A percentile compares a stretch with the other conserved stretches of the same genome.
Evolutionary conservation across 1,140 invertebrate species (phyloP).

Genomic region (Amyelois transitella): DNA sequence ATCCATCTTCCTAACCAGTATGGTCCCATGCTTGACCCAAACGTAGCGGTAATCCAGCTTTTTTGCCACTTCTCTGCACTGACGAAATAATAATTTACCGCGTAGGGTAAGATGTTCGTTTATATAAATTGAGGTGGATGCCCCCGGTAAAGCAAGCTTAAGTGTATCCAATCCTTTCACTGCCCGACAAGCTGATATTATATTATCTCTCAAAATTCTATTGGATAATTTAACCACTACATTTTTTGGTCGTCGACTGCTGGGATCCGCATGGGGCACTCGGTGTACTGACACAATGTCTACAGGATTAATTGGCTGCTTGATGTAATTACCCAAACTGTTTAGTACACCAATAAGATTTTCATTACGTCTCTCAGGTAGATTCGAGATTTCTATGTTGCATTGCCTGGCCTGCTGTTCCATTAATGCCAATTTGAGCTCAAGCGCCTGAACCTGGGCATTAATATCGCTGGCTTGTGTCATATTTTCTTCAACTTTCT

Average conservation of each 20-base stretch:
- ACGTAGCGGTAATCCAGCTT: background rate
- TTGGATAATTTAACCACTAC: background rate
- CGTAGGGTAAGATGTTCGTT: background rate
- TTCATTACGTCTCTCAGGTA: background rate
- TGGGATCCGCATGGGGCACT: background rate
- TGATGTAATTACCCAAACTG: background rate
- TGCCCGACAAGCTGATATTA: background rate
- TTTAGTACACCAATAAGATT: background rate
- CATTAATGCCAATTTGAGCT: background rate
- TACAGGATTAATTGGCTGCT: background rate
- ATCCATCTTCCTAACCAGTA: background rate
- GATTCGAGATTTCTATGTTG: background rate
- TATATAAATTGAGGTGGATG: background rate
- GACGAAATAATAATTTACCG: background rate
- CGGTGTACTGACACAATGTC: background rate
- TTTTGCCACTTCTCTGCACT: background rate
- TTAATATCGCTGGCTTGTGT: background rate
- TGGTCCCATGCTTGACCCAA: background rate
- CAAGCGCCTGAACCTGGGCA: background rate
- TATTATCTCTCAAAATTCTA: background rate
- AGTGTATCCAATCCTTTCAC: background rate
- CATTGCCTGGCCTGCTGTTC: background rate
- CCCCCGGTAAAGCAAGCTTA: background rate
- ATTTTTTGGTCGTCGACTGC: background rate
- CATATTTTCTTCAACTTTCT: no score